phyloP scores from a whole-genome alignment of 2,113 vertebrate genomes.

The Phaethornis superciliosus region DNA sequence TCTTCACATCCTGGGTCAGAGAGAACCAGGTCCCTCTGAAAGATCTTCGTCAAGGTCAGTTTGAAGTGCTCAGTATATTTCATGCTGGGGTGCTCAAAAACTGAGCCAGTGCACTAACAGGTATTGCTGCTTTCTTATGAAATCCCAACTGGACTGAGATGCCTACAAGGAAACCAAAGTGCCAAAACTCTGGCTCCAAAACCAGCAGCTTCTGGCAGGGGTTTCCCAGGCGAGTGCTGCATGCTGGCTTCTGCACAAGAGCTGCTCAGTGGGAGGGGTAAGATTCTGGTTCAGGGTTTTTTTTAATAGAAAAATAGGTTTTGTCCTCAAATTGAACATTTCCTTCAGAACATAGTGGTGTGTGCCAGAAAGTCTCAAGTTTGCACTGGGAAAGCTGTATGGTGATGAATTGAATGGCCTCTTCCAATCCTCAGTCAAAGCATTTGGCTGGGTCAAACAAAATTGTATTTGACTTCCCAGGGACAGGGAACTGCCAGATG shows the following conservation, averaged over 20 bases:
- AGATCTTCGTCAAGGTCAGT: not conserved
- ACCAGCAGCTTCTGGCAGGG: not conserved
- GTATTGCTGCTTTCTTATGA: not conserved
- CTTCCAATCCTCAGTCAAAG: not conserved
- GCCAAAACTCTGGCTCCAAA: not conserved
- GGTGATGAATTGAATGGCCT: not conserved
- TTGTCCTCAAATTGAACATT: constrained; percentile 41
- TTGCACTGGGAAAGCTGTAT: constrained; percentile 31
- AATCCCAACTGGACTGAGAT: not conserved
- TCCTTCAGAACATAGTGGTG: not conserved
- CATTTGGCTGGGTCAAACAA: not conserved
- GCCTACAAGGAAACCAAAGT: not conserved
- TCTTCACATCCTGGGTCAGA: not conserved
- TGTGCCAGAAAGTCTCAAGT: not conserved
- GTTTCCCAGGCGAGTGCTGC: not conserved
- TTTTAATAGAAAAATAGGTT: not conserved
- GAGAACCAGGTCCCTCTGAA: not conserved
- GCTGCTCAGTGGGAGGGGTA: not conserved
- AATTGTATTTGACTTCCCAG: not conserved
- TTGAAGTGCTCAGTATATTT: not conserved
- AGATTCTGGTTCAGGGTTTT: not conserved
- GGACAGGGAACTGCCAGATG: not conserved
- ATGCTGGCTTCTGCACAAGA: not conserved
- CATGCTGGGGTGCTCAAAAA: not conserved
- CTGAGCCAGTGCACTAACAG: not conserved